Conservation (phyloP, 2,888 invertebrate species). For the Agriopis marginaria region DNA sequence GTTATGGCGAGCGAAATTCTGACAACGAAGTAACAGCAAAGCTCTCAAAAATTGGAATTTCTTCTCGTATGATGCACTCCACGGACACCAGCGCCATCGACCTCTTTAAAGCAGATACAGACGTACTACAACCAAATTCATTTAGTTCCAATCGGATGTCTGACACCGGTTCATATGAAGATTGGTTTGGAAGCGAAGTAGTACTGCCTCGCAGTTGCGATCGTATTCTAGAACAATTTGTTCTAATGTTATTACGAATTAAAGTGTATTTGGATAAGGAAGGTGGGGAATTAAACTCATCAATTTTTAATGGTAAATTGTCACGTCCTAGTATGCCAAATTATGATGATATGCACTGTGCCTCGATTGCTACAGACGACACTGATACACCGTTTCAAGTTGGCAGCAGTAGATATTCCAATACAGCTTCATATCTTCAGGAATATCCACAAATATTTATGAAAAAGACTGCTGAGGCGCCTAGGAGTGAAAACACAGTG, state of each 20-base stretch:
- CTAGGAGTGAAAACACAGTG: constrained; percentile 38
- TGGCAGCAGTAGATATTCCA: constrained; percentile 60
- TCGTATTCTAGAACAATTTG: constrained; percentile 78
- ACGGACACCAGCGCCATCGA: constrained; percentile 51
- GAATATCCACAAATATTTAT: constrained; percentile 80
- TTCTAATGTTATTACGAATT: constrained; percentile 73
- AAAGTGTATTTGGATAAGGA: constrained; percentile 64
- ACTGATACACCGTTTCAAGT: constrained; percentile 67
- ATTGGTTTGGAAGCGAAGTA: constrained; percentile 72
- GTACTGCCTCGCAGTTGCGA: constrained; percentile 72
- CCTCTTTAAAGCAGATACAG: constrained; percentile 49
- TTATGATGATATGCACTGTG: constrained; percentile 48
- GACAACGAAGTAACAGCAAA: constrained; percentile 9
- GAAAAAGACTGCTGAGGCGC: constrained; percentile 63
- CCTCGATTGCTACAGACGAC: constrained; percentile 55
- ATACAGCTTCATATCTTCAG: constrained; percentile 69
- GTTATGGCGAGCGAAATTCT: constrained; percentile 59
- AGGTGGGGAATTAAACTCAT: constrained; percentile 50
- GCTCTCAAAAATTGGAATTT: constrained; percentile 38
- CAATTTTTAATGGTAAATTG: constrained; percentile 45
- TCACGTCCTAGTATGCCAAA: constrained; percentile 36
- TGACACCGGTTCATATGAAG: constrained; percentile 68
- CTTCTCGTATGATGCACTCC: constrained; percentile 47
- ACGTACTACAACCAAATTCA: constrained; percentile 50
- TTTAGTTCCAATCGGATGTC: constrained; percentile 56